Evolutionary conservation across 2,113 vertebrate genomes (phyloP), one percentile per base, ranked within the genome.

Genomic region (Syrrhaptes paradoxus): DNA sequence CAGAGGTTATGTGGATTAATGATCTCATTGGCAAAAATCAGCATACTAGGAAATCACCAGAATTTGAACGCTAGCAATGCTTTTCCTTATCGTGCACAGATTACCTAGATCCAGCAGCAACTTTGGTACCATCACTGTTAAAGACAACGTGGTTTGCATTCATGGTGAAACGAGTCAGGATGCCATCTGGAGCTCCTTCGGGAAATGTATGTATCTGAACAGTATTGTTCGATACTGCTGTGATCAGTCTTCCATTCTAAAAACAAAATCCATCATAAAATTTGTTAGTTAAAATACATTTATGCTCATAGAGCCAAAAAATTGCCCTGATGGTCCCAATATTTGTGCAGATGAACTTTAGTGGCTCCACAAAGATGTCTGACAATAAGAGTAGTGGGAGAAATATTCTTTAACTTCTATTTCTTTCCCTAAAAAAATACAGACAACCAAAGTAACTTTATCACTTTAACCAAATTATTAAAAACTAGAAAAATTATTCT

Each of bases 121-220:
- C 95, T 83, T 91, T 98, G 19, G 98, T 96, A 32, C 99, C 99
- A 7, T 96, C 97, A 7, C 66, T 71, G 76, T 98, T 99, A 51
- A 99, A 99, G 92, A 98, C 61, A 32, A 99, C 98, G 1, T 99
- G 99, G 68, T 99, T 99, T 94, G 98, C 99, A 29, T 98, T 99
- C 78, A 96, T 98, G 67, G 99, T 99, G 97, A 99, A 99, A 31
- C 99, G 98, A 13, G 99, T 99, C 72, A 99, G 96, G 95, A 99
- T 99, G 34, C 99, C 99, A 63, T 99, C 99, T 0, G 99, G 99
- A 70, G 98, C 97, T 22, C 99, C 99, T 15, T 99, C 98, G 3
- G 99, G 99, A 76, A 99, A 99, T 0, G 99, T 99, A 95, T 99
- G 99, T 24, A 99, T 96, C 98, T 99, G 99, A 78, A 99, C 96